phyloP scores from a whole-genome alignment of 1,140 invertebrate species.

The Neelides sp. region DNA sequence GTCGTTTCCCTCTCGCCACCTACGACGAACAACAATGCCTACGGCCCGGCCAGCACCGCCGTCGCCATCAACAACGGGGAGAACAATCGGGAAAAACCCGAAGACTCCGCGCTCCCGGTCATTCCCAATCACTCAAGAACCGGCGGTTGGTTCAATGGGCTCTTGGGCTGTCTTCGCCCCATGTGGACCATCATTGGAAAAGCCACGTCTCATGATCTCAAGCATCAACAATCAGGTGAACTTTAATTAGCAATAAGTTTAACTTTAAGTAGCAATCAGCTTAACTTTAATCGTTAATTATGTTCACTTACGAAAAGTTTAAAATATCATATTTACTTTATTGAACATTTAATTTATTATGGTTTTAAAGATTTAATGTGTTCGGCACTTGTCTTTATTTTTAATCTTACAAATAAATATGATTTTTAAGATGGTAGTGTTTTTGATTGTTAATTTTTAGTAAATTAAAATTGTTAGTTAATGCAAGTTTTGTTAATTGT shows the following conservation, averaged over 20 bases:
- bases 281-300: not conserved
- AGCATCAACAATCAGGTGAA: slow-evolving; percentile 33
- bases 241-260: not conserved
- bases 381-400: no score
- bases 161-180: slow-evolving; percentile 72
- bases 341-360: no score
- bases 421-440: no score
- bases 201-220: slow-evolving; percentile 53
- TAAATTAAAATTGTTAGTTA: slow-evolving; percentile 2
- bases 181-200: slow-evolving; percentile 74
- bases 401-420: no score
- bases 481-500: slow-evolving; percentile 11
- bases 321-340: no score
- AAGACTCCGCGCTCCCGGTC: slow-evolving; percentile 4
- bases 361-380: no score
- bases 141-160: slow-evolving; percentile 59
- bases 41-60: slow-evolving; percentile 1
- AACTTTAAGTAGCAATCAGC: not conserved
- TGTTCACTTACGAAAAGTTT: no score
- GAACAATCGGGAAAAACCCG: slow-evolving; percentile 2
- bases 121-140: slow-evolving; percentile 21
- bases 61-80: slow-evolving; percentile 8
- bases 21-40: not conserved
- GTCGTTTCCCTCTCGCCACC: slow-evolving; percentile 21
- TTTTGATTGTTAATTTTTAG: no score